Evolutionary conservation across 2,797 vertebrate genomes (phyloP).

Genomic region (Pseudocheirus occidentalis): DNA sequence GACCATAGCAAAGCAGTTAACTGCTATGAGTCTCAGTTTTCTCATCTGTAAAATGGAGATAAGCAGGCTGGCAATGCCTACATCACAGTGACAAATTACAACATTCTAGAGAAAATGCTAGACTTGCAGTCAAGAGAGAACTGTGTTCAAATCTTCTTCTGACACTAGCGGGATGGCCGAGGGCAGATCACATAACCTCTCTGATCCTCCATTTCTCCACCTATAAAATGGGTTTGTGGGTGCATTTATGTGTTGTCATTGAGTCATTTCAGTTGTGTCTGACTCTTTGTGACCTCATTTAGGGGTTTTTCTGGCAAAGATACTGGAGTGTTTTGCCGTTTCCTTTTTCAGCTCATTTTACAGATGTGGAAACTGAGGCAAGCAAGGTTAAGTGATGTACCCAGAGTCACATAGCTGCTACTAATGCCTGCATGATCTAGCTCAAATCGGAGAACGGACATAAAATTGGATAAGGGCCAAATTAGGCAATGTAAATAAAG

Average conservation of each 20-base stretch:
- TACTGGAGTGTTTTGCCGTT: too few relatives aligned
- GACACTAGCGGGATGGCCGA: not conserved
- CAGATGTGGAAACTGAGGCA: too few relatives aligned
- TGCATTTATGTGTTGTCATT: too few relatives aligned
- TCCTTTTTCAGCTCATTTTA: too few relatives aligned
- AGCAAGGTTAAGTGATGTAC: too few relatives aligned
- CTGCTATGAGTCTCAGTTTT: not conserved
- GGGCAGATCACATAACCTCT: not conserved
- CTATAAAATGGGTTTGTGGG: not conserved
- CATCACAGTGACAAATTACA: not conserved
- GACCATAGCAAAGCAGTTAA: not conserved
- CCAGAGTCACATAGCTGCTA: too few relatives aligned
- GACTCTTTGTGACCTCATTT: too few relatives aligned
- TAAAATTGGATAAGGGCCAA: not conserved
- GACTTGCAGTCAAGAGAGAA: not conserved
- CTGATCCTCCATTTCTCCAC: not conserved
- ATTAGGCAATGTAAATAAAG: not conserved
- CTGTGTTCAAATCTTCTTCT: not conserved
- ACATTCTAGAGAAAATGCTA: not conserved
- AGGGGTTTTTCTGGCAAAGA: too few relatives aligned
- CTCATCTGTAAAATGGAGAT: not conserved
- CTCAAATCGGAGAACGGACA: not conserved
- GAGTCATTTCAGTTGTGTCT: too few relatives aligned
- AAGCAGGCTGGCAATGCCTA: not conserved
- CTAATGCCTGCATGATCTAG: not conserved